A percentile compares a stretch with the other conserved stretches of the same genome.
Evolutionary conservation across 2,797 vertebrate species (phyloP).

Genomic region (Ambastaia sidthimunki): DNA sequence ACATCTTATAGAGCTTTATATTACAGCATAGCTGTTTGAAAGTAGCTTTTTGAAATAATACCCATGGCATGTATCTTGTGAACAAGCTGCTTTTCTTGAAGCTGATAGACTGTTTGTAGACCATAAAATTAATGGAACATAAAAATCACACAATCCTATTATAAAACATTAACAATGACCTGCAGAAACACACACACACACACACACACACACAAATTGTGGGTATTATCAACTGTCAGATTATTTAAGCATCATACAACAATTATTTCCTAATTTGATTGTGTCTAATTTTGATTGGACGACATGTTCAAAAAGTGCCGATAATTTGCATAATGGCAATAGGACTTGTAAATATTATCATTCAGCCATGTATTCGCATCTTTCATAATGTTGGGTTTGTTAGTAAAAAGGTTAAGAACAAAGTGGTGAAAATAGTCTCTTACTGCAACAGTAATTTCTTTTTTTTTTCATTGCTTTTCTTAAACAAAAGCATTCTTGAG

Average conservation of each 20-base stretch:
- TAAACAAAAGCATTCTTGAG: conserved; percentile 7
- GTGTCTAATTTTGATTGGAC: too few species aligned
- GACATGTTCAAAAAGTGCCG: too few species aligned
- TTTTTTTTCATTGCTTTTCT: too few species aligned
- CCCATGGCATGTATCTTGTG: not conserved
- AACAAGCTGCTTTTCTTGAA: conserved; percentile 34
- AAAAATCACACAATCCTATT: conserved; percentile 22
- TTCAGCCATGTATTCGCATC: too few species aligned
- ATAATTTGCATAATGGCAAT: too few species aligned
- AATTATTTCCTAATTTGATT: too few species aligned
- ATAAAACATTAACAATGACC: conserved; percentile 7
- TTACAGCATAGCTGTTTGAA: conserved; percentile 21
- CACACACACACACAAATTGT: not conserved
- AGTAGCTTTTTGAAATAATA: conserved; percentile 28
- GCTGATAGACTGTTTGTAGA: conserved; percentile 7
- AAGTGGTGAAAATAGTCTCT: too few species aligned
- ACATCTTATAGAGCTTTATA: conserved; percentile 20
- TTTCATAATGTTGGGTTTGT: too few species aligned
- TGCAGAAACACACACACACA: not conserved
- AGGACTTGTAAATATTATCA: too few species aligned
- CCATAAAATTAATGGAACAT: too few species aligned
- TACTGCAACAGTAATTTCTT: too few species aligned
- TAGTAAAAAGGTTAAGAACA: too few species aligned
- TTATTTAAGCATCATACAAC: not conserved
- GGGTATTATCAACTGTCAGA: not conserved